A percentile compares a stretch with the other conserved stretches of the same genome.
Evolutionary conservation across 2,888 invertebrate genomes (phyloP).

Genomic region (Tetheella fluctuosa): DNA sequence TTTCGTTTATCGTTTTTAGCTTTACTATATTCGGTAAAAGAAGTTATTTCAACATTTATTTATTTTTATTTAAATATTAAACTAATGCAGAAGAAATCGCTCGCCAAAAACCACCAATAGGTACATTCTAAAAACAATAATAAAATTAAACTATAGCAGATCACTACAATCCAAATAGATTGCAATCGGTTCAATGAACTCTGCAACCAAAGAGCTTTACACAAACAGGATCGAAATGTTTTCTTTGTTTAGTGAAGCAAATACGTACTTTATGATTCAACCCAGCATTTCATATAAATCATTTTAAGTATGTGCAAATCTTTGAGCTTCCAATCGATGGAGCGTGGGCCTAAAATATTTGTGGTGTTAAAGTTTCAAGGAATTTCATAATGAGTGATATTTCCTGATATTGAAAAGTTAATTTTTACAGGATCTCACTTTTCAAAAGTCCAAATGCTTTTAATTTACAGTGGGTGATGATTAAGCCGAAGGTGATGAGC

Average conservation of each 20-base stretch:
- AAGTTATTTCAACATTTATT: too few species aligned
- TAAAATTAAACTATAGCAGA: too few species aligned
- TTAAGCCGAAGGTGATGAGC: too few species aligned
- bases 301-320: neutral
- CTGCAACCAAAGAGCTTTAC: neutral
- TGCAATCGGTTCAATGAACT: neutral
- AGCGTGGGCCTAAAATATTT: neutral
- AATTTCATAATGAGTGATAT: neutral
- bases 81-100: too few species aligned
- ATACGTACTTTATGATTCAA: neutral
- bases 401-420: neutral
- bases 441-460: too few species aligned
- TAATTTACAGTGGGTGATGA: too few species aligned
- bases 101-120: too few species aligned
- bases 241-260: slow-evolving; percentile 2
- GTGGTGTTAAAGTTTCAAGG: neutral
- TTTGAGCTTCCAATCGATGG: neutral
- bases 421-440: neutral
- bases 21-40: too few species aligned
- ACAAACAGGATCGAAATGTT: neutral
- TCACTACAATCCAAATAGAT: neutral
- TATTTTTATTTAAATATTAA: too few species aligned
- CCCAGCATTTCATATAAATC: neutral
- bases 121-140: too few species aligned
- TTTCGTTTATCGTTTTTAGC: too few species aligned